Percentiles rank a stretch among this genome's conserved stretches.
phyloP scores from a whole-genome alignment of 2,113 vertebrate species.

The Hippocampus guttulatus region DNA sequence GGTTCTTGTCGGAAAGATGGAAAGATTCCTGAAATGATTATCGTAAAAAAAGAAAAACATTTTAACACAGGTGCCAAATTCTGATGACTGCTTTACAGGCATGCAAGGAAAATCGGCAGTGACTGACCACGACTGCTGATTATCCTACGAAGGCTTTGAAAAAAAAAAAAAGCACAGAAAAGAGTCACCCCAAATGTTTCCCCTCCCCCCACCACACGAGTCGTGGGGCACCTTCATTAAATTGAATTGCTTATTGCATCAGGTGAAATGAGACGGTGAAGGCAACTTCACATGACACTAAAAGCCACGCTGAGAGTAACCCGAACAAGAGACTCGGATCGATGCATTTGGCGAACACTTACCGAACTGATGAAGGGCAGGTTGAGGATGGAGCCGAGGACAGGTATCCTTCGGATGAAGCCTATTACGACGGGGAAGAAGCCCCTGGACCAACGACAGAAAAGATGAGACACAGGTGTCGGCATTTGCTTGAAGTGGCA shows the following conservation, averaged over 20 bases:
- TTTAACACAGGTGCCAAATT: neutral
- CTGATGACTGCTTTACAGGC: slow-evolving; percentile 38
- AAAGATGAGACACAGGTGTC: neutral
- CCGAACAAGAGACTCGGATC: neutral
- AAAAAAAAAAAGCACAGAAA: slow-evolving; percentile 57
- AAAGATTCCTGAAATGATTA: neutral
- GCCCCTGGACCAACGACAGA: slow-evolving; percentile 73
- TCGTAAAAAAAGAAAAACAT: neutral
- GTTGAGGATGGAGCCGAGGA: slow-evolving; percentile 94
- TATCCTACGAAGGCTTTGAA: slow-evolving; percentile 89
- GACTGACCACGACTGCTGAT: slow-evolving; percentile 90
- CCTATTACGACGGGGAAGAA: slow-evolving; percentile 95
- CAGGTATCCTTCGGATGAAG: slow-evolving; percentile 94
- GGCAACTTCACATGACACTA: too few species aligned
- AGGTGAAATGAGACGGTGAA: neutral
- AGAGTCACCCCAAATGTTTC: slow-evolving; percentile 51
- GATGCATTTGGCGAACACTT: slow-evolving; percentile 59
- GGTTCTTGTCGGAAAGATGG: neutral
- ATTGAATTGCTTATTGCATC: neutral
- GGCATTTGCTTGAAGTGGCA: too few species aligned
- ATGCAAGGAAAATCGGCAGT: slow-evolving; percentile 75
- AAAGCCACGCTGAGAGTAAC: slow-evolving; percentile 1
- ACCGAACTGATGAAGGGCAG: slow-evolving; percentile 95
- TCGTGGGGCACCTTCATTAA: slow-evolving; percentile 22
- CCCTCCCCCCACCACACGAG: slow-evolving; percentile 15